A percentile compares a stretch with the other conserved stretches of the same genome.
phyloP scores from a whole-genome alignment of 2,888 invertebrate species.

The Timema podura region DNA sequence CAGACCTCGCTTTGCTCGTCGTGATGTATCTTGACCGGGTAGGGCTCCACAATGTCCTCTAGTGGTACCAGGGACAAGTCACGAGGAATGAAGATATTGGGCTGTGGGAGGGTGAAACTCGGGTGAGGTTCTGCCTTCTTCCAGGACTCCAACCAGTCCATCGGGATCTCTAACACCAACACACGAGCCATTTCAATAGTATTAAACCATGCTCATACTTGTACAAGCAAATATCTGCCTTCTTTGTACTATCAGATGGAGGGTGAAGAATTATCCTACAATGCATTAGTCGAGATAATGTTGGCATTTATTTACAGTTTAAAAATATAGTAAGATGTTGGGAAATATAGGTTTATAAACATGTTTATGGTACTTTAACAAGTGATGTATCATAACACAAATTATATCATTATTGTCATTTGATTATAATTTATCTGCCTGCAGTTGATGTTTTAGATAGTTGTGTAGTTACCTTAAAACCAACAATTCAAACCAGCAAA shows the following conservation, averaged over 20 bases:
- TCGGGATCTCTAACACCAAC: conserved; percentile 53
- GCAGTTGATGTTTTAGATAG: too few relatives aligned
- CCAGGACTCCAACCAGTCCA: conserved; percentile 62
- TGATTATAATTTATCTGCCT: too few relatives aligned
- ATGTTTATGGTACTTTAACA: too few relatives aligned
- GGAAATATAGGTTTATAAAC: conserved; percentile 5
- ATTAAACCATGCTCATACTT: too few relatives aligned
- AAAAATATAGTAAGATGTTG: background rate
- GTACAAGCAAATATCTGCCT: too few relatives aligned
- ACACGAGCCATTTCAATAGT: background rate
- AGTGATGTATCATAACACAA: too few relatives aligned
- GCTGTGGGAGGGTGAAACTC: conserved; percentile 63
- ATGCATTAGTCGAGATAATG: background rate
- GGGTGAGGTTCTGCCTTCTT: conserved; percentile 50
- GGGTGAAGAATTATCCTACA: too few relatives aligned
- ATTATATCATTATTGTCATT: too few relatives aligned
- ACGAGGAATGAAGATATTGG: conserved; percentile 68
- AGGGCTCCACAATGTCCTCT: conserved; percentile 39
- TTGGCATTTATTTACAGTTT: background rate
- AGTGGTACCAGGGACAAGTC: conserved; percentile 61
- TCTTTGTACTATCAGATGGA: too few relatives aligned
- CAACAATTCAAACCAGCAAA: too few relatives aligned
- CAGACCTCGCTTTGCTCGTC: conserved; percentile 65
- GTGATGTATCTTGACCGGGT: conserved; percentile 56
- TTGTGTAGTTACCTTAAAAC: too few relatives aligned